phyloP scores from a whole-genome alignment of 2,888 invertebrate genomes.

The Chrysina gloriosa region DNA sequence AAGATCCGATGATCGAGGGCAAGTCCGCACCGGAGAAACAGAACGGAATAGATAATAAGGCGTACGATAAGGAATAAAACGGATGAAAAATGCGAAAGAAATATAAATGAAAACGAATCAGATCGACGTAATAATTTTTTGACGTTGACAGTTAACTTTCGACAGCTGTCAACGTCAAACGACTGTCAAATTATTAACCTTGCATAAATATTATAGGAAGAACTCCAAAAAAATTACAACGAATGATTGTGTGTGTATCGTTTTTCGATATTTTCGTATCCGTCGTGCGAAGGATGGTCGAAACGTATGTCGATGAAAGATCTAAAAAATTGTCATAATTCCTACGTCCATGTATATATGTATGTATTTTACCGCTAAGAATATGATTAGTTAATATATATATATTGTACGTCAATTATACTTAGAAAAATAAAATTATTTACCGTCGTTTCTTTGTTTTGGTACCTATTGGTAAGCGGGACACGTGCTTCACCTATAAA shows the following conservation, averaged over 20 bases:
- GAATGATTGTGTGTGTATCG: no score
- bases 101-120: not conserved
- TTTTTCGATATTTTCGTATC: no score
- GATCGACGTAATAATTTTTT: not conserved
- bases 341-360: constrained; percentile 1
- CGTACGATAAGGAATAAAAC: constrained; percentile 31
- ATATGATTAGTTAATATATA: no score
- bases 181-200: not conserved
- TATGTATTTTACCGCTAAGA: no score
- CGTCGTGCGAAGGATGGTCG: not conserved
- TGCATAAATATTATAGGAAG: no score
- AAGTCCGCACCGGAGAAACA: constrained; percentile 11
- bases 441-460: no score
- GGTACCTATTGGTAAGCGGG: no score
- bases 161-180: not conserved
- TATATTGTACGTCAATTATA: no score
- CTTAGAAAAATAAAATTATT: no score
- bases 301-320: not conserved
- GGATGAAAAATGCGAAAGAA: not conserved
- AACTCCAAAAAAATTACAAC: no score
- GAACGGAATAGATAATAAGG: constrained; percentile 46
- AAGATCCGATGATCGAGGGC: not conserved
- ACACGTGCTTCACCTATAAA: no score
- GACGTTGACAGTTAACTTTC: not conserved
- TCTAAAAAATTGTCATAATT: not conserved